phyloP scores from a whole-genome alignment of 2,113 vertebrate genomes.

The Rhabdornis inornatus region DNA sequence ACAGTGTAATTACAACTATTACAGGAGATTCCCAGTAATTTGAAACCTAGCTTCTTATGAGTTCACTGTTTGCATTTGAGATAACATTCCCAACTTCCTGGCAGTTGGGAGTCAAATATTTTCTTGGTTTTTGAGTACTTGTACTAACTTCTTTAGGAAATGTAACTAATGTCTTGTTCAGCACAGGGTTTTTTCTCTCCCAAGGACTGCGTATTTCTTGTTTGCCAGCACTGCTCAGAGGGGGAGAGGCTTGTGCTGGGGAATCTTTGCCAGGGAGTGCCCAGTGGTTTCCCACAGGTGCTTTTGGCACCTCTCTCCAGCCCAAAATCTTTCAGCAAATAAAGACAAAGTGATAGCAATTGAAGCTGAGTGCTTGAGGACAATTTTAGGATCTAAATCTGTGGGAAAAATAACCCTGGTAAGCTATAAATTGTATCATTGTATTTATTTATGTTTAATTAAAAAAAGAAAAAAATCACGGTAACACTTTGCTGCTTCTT shows the following conservation, averaged over 20 bases:
- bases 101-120: not conserved
- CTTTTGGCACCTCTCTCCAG: not conserved
- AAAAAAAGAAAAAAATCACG: not conserved
- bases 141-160: not conserved
- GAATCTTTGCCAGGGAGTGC: not conserved
- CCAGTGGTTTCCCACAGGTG: not conserved
- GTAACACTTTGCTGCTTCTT: not conserved
- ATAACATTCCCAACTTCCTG: not conserved
- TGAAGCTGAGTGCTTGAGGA: not conserved
- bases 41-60: not conserved
- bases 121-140: not conserved
- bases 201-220: not conserved
- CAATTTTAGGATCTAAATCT: not conserved
- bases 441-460: not conserved
- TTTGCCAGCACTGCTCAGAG: not conserved
- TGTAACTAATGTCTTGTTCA: not conserved
- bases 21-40: not conserved
- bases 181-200: not conserved
- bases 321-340: not conserved
- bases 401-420: rapidly evolving
- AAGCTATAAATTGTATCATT: not conserved
- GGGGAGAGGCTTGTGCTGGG: not conserved
- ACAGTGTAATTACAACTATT: not conserved
- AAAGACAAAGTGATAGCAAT: not conserved
- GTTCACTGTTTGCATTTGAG: not conserved